Base-by-base conservation (phyloP, 2,113 vertebrate genomes). In the Casuarius casuarius region DNA sequence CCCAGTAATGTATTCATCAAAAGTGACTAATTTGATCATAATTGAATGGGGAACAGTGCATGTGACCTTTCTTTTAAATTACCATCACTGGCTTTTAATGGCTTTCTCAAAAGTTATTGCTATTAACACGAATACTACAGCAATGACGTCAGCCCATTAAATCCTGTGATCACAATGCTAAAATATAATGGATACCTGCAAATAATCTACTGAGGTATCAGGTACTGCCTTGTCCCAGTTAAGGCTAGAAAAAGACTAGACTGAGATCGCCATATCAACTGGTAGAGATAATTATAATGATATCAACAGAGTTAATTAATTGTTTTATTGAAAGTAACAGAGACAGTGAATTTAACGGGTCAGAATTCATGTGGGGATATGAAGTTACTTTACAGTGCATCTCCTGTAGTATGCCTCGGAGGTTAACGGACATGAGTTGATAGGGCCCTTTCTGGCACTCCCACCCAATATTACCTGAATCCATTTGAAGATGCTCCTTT, bases 61-160 rank as follows among this genome's bases (percentile, higher is more conserved):
- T 31, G 54, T 91, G 92, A 95, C 87, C 91, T 96, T 95, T 89
- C 59, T 71, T 92, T 91, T 58, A 85, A 91, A 92, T 71, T 91
- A 83, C 51, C 42, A 40, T 44, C 5, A 2, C 78, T 71, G 63
- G 80, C 59, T 85, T 92, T n/a, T 77, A 94, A 95, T 71, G 72
- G 56, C 15, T 67, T 95, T 91, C 84, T 83, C 87, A 48, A 74
- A 95, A 97, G 87, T 86, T 91, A 84, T 46, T 88, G 40, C 87
- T 92, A 94, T 83, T 88, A 94, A 89, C 77, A 31, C 4, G 74
- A 87, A 25, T 87, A 89, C 76, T 76, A 63, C 49, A 87, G 73
- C 46, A 95, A 66, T 73, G 3, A 92, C 89, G 54, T 26, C 71
- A 83, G 63, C 19, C 46, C 6, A 4, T 71, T 35, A 46, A 66